Conservation (phyloP, 2,888 invertebrate species). For the Drosophila bunnanda region DNA sequence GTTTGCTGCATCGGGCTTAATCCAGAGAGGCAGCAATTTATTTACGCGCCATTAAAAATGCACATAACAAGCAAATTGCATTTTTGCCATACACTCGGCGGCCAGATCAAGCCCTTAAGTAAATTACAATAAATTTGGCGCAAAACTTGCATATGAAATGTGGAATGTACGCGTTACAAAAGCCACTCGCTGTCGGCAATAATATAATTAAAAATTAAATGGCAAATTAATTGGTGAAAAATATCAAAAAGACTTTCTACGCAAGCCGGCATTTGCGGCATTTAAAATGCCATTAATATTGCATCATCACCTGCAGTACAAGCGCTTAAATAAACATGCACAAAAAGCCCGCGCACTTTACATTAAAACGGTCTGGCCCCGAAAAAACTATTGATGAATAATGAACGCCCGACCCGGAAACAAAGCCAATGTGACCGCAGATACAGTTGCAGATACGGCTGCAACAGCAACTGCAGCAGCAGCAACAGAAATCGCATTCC, state of each 20-base stretch:
- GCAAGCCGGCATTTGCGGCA: constrained; percentile 54
- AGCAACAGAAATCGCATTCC: constrained; percentile 16
- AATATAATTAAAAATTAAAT: constrained; percentile 77
- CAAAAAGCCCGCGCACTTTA: constrained; percentile 44
- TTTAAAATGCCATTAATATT: constrained; percentile 78
- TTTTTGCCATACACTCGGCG: constrained; percentile 33
- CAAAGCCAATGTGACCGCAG: constrained; percentile 41
- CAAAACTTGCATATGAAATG: constrained; percentile 57
- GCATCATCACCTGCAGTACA: constrained; percentile 67
- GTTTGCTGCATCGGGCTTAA: constrained; percentile 51
- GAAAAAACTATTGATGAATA: constrained; percentile 57
- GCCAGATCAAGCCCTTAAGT: constrained; percentile 58
- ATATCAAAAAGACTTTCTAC: constrained; percentile 62
- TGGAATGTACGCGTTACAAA: constrained; percentile 38
- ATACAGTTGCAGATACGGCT: constrained; percentile 23
- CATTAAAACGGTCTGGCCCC: constrained; percentile 48
- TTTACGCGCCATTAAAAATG: constrained; percentile 56
- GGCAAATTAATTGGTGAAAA: constrained; percentile 61
- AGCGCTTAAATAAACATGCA: constrained; percentile 26
- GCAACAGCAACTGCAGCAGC: constrained; percentile 5
- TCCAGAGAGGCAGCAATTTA: constrained; percentile 54
- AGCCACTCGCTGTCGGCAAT: constrained; percentile 54
- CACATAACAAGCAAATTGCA: constrained; percentile 55
- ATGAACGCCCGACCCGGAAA: constrained; percentile 39
- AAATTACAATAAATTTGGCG: constrained; percentile 65